Evolutionary conservation across 2,113 vertebrate genomes (phyloP).

Genomic region (Ciconia maguari): DNA sequence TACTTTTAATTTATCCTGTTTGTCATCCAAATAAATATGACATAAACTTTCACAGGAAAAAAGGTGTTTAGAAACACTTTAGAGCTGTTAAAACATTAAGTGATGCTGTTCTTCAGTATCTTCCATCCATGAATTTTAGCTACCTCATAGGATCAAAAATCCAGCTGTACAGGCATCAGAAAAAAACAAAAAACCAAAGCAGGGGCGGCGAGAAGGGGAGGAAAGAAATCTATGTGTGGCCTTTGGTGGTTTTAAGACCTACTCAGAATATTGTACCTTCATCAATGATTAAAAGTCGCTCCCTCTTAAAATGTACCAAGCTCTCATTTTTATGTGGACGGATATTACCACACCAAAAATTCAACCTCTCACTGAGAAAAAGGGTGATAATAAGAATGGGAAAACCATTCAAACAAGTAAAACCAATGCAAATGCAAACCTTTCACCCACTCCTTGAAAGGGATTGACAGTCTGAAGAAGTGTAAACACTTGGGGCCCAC

Average conservation of each 20-base stretch:
- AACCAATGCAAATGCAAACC: not conserved
- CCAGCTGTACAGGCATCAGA: not conserved
- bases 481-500: not conserved
- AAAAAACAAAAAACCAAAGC: not conserved
- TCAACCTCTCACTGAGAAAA: not conserved
- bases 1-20: not conserved
- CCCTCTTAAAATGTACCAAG: not conserved
- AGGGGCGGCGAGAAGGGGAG: fast-evolving
- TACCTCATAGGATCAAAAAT: not conserved
- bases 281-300: not conserved
- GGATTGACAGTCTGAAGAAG: not conserved
- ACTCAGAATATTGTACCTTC: not conserved
- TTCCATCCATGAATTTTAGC: not conserved
- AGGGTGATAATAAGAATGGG: not conserved
- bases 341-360: not conserved
- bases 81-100: not conserved
- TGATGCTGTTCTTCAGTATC: not conserved
- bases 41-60: not conserved
- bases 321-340: not conserved
- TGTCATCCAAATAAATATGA: not conserved
- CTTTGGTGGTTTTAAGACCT: not conserved
- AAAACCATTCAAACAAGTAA: not conserved
- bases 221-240: not conserved
- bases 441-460: not conserved
- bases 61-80: not conserved